Conservation (phyloP, 2,888 invertebrate genomes). For the Cheilosia urbana region DNA sequence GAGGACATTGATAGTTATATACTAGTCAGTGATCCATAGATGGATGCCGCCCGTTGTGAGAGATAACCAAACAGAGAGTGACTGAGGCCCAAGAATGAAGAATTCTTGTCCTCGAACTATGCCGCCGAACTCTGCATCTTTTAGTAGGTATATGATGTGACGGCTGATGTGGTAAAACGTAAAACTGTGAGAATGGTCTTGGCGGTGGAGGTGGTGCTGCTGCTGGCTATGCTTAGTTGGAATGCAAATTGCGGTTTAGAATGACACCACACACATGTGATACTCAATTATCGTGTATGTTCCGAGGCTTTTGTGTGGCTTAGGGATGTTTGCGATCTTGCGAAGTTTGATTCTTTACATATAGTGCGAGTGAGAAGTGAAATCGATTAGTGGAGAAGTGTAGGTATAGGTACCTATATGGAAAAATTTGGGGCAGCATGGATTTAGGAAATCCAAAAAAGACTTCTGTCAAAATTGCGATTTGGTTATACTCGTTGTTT, state of each 20-base stretch:
- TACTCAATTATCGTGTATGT: conserved; percentile 5
- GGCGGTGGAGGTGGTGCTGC: conserved; percentile 28
- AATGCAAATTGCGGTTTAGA: conserved; percentile 55
- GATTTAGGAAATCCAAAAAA: too few species aligned
- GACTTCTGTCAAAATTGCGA: too few species aligned
- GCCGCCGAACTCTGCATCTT: conserved; percentile 61
- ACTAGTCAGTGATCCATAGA: conserved; percentile 67
- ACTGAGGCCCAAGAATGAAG: conserved; percentile 53
- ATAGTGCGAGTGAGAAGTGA: too few species aligned
- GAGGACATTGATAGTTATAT: conserved; percentile 62
- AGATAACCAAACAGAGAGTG: conserved; percentile 61
- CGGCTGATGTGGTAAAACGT: conserved; percentile 2
- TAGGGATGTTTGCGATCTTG: not conserved
- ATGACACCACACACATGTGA: conserved; percentile 29
- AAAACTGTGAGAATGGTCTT: conserved; percentile 40
- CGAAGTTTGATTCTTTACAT: too few species aligned
- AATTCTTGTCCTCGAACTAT: conserved; percentile 72
- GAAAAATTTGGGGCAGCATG: too few species aligned
- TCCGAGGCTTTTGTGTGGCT: conserved; percentile 8
- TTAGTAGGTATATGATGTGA: not conserved
- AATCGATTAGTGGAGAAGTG: not conserved
- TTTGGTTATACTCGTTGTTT: too few species aligned
- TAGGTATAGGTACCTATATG: too few species aligned
- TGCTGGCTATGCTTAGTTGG: conserved; percentile 11
- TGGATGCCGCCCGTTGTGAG: conserved; percentile 71